phyloP scores from a whole-genome alignment of 2,888 invertebrate genomes.

The Dolichopus griseipennis region DNA sequence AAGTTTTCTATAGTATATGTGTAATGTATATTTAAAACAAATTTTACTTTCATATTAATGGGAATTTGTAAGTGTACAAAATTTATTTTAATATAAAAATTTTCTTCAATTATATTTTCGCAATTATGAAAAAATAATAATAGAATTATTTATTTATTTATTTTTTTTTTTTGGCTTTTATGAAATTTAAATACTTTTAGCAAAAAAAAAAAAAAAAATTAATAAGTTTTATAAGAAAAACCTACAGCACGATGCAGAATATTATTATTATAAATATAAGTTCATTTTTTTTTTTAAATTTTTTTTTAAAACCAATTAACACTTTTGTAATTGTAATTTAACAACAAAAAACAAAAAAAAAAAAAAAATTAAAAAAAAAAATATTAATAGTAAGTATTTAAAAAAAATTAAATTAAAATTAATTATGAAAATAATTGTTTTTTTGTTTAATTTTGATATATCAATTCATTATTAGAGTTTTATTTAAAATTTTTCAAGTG shows the following conservation, averaged over 20 bases:
- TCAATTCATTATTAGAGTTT: no score
- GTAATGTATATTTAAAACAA: no score
- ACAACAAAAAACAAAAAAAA: background rate
- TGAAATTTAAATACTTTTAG: background rate
- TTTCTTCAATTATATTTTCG: conserved; percentile 8
- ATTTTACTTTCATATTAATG: no score
- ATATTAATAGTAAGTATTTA: background rate
- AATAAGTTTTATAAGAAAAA: conserved; percentile 12
- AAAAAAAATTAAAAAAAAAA: background rate
- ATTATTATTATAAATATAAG: conserved; percentile 19
- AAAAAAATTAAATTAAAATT: no score
- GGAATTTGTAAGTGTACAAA: conserved; percentile 8
- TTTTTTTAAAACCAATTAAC: no score
- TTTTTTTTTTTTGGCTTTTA: no score
- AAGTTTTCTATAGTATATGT: no score
- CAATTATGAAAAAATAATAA: background rate
- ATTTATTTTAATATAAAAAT: conserved; percentile 2
- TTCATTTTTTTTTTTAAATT: conserved; percentile 19
- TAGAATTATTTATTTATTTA: no score
- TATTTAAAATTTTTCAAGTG: no score
- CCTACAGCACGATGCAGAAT: conserved; percentile 17
- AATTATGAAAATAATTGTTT: no score
- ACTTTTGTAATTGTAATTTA: background rate
- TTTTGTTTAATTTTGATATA: no score
- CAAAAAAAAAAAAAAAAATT: conserved; percentile 8